Evolutionary conservation across 2,797 vertebrate species (phyloP), one percentile per base, ranked within the genome.

Genomic region (Chiloscyllium punctatum): DNA sequence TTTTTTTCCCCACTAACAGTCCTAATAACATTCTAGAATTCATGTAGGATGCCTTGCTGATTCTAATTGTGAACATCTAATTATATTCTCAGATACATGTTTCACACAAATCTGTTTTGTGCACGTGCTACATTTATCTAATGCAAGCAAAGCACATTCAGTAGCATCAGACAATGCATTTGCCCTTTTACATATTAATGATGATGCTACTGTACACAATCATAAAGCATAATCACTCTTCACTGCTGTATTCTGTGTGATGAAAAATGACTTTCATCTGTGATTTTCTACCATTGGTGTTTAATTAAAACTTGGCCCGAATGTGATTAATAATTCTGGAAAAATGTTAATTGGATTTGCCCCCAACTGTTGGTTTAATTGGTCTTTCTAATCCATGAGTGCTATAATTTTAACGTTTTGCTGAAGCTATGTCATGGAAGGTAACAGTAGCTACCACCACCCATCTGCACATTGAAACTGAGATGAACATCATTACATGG

Each of bases 341-440:
- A 25, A 77, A 42, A 84, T 48, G 82, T 84, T 84, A 84, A 84
- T 84, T 84, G 82, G 82, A 48, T 84, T 84, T 84, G 42, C 82
- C 82, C 82, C 82, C 42, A 48, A 25, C 82, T 48, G 82, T 84
- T 48, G 82, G 82, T 84, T 84, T 84, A 84, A 84, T 84, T 84
- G 82, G 37, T 84, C 5, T 18, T 84, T 84, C 21, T 84, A 48
- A 48, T 84, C 82, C 42, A 84, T 37, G 6, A 4, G 42, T 84
- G 82, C 48, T 84, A 84, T 48, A 5, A 21, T 84, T 84, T 84
- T 84, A 25, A 48, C 84, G 82, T 5, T 23, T 84, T 84, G 82
- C 21, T 48, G 48, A 84, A 84, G 42, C 42, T 84, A 16, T 84
- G 82, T 84, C 82, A 25, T 48, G 82, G 25, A 84, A 84, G 37